Conservation (phyloP, 1,140 invertebrate species). For the Zaprionus ornatus region DNA sequence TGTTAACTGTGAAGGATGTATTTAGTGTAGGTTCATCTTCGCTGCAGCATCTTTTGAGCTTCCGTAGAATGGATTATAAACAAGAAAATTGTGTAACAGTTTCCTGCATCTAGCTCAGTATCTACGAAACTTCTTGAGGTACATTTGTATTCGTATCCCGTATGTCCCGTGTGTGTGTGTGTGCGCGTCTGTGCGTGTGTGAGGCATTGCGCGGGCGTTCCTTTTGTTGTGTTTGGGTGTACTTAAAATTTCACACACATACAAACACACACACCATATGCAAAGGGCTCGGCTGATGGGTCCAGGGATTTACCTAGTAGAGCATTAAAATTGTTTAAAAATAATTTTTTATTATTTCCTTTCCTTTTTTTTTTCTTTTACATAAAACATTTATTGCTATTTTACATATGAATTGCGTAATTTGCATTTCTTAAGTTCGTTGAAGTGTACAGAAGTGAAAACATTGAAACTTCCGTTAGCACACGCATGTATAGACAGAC, state of each 20-base stretch:
- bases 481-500: background rate
- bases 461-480: slow-evolving; percentile 28
- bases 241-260: background rate
- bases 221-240: background rate
- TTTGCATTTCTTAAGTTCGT: slow-evolving; percentile 44
- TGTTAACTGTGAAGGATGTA: background rate
- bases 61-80: background rate
- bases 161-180: background rate
- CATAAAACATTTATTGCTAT: slow-evolving; percentile 50
- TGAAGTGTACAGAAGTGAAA: slow-evolving; percentile 38
- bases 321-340: slow-evolving; percentile 6
- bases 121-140: background rate
- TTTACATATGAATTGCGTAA: slow-evolving; percentile 38
- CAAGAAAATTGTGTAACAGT: background rate
- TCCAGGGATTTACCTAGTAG: background rate
- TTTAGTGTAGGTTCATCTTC: background rate
- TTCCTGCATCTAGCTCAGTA: background rate
- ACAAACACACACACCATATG: background rate
- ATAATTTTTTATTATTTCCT: slow-evolving; percentile 10
- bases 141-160: background rate
- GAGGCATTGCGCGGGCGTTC: background rate
- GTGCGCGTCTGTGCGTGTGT: background rate
- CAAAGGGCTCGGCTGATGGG: background rate
- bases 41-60: background rate
- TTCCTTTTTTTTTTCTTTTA: slow-evolving; percentile 22